Evolutionary conservation across 2,113 vertebrate genomes (phyloP), one percentile per base, ranked within the genome.

Genomic region (Boleophthalmus pectinirostris): DNA sequence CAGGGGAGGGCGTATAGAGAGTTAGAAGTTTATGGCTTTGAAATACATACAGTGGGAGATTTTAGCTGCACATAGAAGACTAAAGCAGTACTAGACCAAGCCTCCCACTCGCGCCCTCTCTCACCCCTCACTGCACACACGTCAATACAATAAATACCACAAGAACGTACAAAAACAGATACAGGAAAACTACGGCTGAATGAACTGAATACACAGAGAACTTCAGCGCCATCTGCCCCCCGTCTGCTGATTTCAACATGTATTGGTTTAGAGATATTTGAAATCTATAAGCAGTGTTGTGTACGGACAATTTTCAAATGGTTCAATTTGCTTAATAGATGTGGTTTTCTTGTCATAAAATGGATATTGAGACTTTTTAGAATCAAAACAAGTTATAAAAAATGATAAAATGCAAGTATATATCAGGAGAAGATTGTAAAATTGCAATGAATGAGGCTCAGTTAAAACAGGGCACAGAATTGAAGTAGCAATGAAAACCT

Each of bases 91-190:
- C 73, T 33, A 63, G 12, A 63, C 29, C 15, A 33, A 58, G 69
- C 73, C 76, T 70, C 73, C 63, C 69, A 25, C 69, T 71, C 78
- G 75, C 12, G 68, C 80, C 65, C 82, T 82, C 77, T 78, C 84
- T 84, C 87, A 87, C 87, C 82, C 78, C 86, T 79, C 72, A 72
- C 79, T 86, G 76, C 81, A 86, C 88, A 74, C 81, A 85, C 46
- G 75, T 58, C 23, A 53, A 60, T 46, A 77, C 70, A 77, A 56
- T 71, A 68, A 77, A 56, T 71, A 68, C 78, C 66, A 81, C 11
- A 82, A 72, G 53, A 53, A 61, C 72, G 65, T 72, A 75, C 20
- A 84, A 72, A 53, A 72, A 65, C 38, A 79, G 54, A 78, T 60
- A 70, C 46, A 73, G 67, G 54, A 29, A 79, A 61, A 64, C 63